Evolutionary conservation across 2,113 vertebrate species (phyloP), one percentile per base, ranked within the genome.

Genomic region (Perognathus longimembris): DNA sequence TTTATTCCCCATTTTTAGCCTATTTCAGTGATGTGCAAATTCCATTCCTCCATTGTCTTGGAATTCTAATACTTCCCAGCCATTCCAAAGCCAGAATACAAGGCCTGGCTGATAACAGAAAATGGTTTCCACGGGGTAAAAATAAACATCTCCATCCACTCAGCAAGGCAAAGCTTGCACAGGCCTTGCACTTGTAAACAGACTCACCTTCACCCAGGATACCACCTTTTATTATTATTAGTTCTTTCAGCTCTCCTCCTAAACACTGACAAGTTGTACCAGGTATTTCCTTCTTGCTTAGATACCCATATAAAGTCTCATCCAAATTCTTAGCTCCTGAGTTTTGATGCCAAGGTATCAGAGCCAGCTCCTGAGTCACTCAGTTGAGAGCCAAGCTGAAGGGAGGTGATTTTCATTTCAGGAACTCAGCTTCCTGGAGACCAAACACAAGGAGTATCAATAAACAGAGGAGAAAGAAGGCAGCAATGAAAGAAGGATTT

Each of bases 351-450:
- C 96, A 97, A 91, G 96, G 91, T 88, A 88, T 87, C 78, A 64
- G 90, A 95, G 98, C 97, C 97, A 97, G 95, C 57, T 95, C 93
- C 32, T 98, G 97, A 97, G 97, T 98, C 97, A 97, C 92, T 85
- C 84, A 89, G 91, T 70, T 81, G 80, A 96, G 94, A 97, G 95
- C 96, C 94, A 97, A 84, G 89, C 21, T 38, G 69, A 96, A 95
- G 97, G 85, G 94, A 97, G 95, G 86, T 97, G 96, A 95, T 97
- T 97, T 97, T 98, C 96, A 93, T 97, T 98, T 97, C 96, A 98
- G 96, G 94, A 98, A 97, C 92, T 94, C 70, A 1, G 85, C 97
- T 98, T 97, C 97, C 97, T 98, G 97, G 96, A 97, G 96, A 97
- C 97, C 89, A 97, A 98, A 97, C 96, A 96, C 90, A 95, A 54